Evolutionary conservation across 2,113 vertebrate species (phyloP).

Genomic region (Erinaceus europaeus): DNA sequence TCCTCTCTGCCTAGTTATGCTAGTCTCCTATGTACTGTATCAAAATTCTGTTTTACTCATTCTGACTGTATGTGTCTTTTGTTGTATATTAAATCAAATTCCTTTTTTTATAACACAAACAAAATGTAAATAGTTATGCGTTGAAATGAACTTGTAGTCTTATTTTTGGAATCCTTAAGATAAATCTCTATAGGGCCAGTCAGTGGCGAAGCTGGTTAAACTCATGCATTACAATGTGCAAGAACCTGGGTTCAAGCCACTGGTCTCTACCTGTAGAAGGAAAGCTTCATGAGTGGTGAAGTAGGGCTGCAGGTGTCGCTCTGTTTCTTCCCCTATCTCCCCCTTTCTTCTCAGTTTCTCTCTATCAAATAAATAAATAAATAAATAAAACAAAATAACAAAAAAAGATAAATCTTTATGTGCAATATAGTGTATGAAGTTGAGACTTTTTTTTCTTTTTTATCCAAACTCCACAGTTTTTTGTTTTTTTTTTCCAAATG

Average conservation of each 20-base stretch:
- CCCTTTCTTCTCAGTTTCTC: too few species aligned
- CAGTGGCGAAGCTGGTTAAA: too few species aligned
- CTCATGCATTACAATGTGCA: too few species aligned
- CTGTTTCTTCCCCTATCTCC: too few species aligned
- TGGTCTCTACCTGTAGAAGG: too few species aligned
- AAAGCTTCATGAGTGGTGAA: too few species aligned
- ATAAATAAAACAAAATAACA: too few species aligned
- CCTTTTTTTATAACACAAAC: conserved; percentile 33
- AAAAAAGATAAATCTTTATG: conserved; percentile 23
- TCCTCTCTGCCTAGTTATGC: background rate
- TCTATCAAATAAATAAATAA: too few species aligned
- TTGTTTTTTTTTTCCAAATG: rapidly evolving
- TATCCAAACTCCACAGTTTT: background rate
- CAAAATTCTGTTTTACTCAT: conserved; percentile 1
- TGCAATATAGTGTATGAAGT: background rate
- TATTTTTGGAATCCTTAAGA: conserved; percentile 24
- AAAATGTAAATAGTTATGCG: conserved; percentile 44
- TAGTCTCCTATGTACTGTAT: background rate
- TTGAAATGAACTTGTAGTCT: background rate
- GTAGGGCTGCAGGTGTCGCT: too few species aligned
- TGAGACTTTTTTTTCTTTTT: conserved; percentile 23
- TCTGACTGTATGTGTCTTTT: conserved; percentile 40
- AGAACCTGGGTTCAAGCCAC: too few species aligned
- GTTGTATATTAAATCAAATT: conserved; percentile 41
- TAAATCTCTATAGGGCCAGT: too few species aligned